Base-by-base conservation (phyloP, 92 coral and sea anemone species). In the Epizoanthus fatuus region DNA sequence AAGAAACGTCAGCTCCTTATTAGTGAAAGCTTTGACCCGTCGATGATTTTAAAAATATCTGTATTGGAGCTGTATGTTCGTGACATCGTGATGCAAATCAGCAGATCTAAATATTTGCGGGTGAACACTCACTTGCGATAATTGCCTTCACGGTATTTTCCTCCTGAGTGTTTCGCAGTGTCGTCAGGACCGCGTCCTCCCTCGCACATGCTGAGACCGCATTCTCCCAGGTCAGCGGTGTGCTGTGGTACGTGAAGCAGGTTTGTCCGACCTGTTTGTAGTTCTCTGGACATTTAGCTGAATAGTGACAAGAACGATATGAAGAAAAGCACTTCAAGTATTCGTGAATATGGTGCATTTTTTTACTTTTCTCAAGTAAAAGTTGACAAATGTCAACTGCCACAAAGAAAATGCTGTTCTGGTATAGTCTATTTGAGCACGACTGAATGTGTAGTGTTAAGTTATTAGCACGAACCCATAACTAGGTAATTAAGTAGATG, bases 181-280 rank as follows among this genome's bases (percentile, higher is more conserved):
- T 90, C 51, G 96, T 92, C 22, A 94, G 81, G 51, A 93, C 74
- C 0, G 96, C 95, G n/a, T 84, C 92, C 58, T 90, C 90, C 7
- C 84, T 88, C 16, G 98, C 98, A 51, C 98, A 94, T 19, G 57
- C 76, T 14, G 73, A 80, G 32, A 94, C 79, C 13, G 98, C 95
- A 39, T 85, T 86, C 16, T 90, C 94, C 98, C 98, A 94, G 64
- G 90, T 90, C 40, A 62, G 63, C 20, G 98, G 87, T 9, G 86
- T 86, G 16, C 58, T 67, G 52, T 69, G 88, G 60, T 68, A 84
- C 17, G 87, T 63, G 63, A 87, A 90, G 73, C 98, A 94, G 42
- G 95, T 87, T 65, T 88, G 88, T 3, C 88, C 89, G 11, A 60
- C 57, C 17, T 54, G 56, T 25, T 45, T 86, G 66, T 81, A 94